phyloP scores from a whole-genome alignment of 1,140 invertebrate genomes.

The Apocrypta bakeri region DNA sequence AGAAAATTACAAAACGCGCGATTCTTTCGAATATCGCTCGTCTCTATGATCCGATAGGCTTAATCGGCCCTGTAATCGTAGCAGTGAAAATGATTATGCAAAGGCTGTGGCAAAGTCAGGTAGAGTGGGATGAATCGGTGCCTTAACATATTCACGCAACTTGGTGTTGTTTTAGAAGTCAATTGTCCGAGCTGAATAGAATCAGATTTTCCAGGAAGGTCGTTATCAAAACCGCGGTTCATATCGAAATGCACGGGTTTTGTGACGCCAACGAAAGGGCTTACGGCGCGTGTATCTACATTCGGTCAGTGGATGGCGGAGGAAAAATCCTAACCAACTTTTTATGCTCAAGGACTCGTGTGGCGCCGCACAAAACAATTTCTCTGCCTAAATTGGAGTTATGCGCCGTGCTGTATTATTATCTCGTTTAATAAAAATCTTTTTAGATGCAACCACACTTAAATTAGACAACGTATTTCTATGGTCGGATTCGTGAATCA shows the following conservation, averaged over 20 bases:
- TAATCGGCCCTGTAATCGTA: conserved; percentile 7
- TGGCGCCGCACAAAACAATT: conserved; percentile 4
- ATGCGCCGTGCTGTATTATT: conserved; percentile 13
- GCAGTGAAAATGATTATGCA: background rate
- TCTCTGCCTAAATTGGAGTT: conserved; percentile 29
- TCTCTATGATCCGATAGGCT: conserved; percentile 25
- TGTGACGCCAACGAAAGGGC: conserved; percentile 11
- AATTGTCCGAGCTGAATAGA: background rate
- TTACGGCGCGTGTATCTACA: conserved; percentile 19
- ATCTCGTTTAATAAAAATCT: background rate
- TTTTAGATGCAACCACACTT: background rate
- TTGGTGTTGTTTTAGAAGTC: background rate
- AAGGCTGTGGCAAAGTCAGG: background rate
- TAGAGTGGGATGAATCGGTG: background rate
- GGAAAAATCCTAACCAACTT: background rate
- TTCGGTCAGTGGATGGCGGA: background rate
- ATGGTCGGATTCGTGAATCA: conserved; percentile 29
- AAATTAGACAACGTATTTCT: background rate
- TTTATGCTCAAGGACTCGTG: conserved; percentile 21
- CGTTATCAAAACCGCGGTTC: background rate
- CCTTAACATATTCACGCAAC: background rate
- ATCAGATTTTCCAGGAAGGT: background rate
- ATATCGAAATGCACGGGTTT: conserved; percentile 32
- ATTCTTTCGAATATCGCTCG: conserved; percentile 26
- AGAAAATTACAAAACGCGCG: background rate